Conservation (phyloP, 2,797 vertebrate species). For the Chelidonichthys spinosus region DNA sequence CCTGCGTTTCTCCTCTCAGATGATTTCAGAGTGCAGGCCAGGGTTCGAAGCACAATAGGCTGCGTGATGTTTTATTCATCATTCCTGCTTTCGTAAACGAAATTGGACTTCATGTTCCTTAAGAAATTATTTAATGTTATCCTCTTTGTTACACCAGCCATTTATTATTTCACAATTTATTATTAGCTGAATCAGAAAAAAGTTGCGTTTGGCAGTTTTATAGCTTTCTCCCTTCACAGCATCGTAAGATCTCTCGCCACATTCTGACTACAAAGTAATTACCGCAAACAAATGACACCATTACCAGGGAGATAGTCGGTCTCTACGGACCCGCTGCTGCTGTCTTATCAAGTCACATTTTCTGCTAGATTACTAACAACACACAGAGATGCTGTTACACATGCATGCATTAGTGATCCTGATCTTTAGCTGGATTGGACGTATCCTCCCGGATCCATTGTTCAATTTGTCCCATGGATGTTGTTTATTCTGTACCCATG, state of each 20-base stretch:
- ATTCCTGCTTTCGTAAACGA: constrained; percentile 61
- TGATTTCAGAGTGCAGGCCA: constrained; percentile 37
- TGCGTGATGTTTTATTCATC: constrained; percentile 72
- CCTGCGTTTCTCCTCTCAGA: constrained; percentile 43
- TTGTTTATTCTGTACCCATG: not conserved
- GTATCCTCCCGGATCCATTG: not conserved
- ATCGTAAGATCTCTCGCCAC: constrained; percentile 47
- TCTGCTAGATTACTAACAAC: constrained; percentile 29
- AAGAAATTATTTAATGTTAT: constrained; percentile 63
- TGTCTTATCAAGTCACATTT: constrained; percentile 28
- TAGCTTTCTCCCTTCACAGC: constrained; percentile 44
- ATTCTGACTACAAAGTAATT: constrained; percentile 70
- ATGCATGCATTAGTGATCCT: not conserved
- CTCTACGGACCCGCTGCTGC: constrained; percentile 32
- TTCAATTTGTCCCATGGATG: not conserved
- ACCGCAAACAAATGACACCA: constrained; percentile 69
- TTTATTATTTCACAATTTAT: constrained; percentile 56
- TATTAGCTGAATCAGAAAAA: constrained; percentile 57
- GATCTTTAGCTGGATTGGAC: not conserved
- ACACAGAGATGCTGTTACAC: not conserved
- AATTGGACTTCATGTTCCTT: constrained; percentile 67
- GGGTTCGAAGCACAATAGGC: constrained; percentile 51
- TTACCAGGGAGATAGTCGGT: constrained; percentile 50
- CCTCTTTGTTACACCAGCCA: constrained; percentile 58
- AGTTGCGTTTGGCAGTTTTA: constrained; percentile 61